These are phyloP conservation scores for Asteroscopus sphinx DNA, from an alignment of 2,888 invertebrate genomes.

Conservation along the genomic window DNA sequence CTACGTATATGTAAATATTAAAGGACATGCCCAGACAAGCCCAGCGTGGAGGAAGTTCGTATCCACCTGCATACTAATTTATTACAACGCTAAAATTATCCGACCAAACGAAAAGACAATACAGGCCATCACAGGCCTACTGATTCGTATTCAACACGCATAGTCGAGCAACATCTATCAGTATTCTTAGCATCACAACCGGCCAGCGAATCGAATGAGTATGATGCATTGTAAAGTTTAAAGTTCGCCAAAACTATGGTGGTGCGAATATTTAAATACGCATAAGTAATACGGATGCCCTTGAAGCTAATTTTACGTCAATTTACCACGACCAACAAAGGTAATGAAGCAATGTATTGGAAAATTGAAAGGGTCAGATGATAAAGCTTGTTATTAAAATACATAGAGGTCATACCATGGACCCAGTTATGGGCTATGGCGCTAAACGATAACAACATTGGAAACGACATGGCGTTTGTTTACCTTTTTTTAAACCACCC, in stretches of 20 bases:
- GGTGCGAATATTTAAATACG: conserved; percentile 68
- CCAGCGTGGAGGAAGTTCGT: conserved; percentile 74
- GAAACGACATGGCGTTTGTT: conserved; percentile 66
- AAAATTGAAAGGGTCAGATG: conserved; percentile 76
- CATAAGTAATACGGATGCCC: conserved; percentile 53
- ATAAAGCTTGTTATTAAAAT: conserved; percentile 65
- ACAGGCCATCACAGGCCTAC: conserved; percentile 43
- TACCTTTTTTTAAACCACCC: conserved; percentile 73
- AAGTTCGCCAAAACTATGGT: conserved; percentile 79
- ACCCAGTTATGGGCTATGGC: conserved; percentile 48
- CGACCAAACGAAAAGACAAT: conserved; percentile 66
- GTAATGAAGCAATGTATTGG: conserved; percentile 75
- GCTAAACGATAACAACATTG: conserved; percentile 48
- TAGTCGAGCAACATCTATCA: conserved; percentile 71
- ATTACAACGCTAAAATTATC: conserved; percentile 70
- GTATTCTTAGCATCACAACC: conserved; percentile 76
- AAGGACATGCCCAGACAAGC: conserved; percentile 76
- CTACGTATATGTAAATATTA: conserved; percentile 74
- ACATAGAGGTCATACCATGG: conserved; percentile 48
- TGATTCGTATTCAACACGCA: conserved; percentile 54
- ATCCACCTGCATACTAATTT: conserved; percentile 81
- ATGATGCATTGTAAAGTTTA: conserved; percentile 78
- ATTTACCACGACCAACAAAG: conserved; percentile 60
- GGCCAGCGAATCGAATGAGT: conserved; percentile 74
- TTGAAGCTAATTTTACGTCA: conserved; percentile 64